Percentiles rank a stretch among this genome's conserved stretches.
These are phyloP conservation scores for Balanococcus diminutus DNA, from an alignment of 2,888 invertebrate species.

Conservation along the genomic window DNA sequence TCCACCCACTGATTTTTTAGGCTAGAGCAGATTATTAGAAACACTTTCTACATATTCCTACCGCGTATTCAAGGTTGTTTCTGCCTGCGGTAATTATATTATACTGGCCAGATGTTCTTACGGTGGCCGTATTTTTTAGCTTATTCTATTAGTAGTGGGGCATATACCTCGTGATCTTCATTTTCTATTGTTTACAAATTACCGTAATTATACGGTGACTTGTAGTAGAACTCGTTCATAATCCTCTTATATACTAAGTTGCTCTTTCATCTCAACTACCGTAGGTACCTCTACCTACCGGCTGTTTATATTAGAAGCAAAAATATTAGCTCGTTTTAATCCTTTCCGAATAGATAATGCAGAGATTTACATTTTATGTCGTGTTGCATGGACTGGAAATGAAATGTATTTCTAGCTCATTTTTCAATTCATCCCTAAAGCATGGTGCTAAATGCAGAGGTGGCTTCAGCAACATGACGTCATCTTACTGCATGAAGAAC, in stretches of 20 bases:
- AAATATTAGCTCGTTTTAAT: background rate
- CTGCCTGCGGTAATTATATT: constrained; percentile 35
- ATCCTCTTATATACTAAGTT: background rate
- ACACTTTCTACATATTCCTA: constrained; percentile 49
- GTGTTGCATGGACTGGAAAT: no score
- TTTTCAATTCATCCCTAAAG: no score
- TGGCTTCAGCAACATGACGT: no score
- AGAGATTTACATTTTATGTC: background rate
- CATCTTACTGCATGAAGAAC: no score
- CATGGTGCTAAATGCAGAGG: no score
- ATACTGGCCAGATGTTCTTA: constrained; percentile 20
- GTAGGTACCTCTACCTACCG: background rate
- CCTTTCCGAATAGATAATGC: background rate
- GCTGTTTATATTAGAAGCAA: background rate
- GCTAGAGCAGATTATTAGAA: constrained; percentile 45
- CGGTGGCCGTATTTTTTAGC: background rate
- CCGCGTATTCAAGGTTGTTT: constrained; percentile 46
- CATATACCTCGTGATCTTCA: background rate
- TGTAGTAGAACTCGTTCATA: constrained; percentile 22
- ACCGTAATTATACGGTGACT: constrained; percentile 39
- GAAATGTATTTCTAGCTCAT: no score
- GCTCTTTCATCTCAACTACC: background rate
- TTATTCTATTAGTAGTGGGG: background rate
- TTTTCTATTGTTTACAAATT: constrained; percentile 48
- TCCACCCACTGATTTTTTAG: constrained; percentile 52